These are phyloP conservation scores for Thunnus albacares DNA, from an alignment of 2,797 vertebrate species.

Conservation along the genomic window DNA sequence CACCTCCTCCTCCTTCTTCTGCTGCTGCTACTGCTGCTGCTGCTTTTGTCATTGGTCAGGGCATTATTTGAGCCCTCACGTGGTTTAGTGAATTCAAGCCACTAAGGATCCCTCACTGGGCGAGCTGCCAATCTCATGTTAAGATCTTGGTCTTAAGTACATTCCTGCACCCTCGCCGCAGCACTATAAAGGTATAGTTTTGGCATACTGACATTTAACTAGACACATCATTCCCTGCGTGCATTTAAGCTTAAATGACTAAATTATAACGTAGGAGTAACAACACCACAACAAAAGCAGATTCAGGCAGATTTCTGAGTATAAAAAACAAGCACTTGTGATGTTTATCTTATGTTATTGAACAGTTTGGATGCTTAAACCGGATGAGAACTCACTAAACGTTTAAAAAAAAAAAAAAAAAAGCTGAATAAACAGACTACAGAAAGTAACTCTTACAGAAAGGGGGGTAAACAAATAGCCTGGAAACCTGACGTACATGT, in stretches of 20 bases:
- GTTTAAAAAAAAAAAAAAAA: neutral
- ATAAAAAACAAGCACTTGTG: neutral
- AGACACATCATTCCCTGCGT: neutral
- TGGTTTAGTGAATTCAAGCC: constrained; percentile 69
- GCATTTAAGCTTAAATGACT: neutral
- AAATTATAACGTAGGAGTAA: neutral
- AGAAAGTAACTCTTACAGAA: neutral
- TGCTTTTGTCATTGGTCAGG: constrained; percentile 64
- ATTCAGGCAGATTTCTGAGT: neutral
- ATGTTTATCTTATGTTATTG: neutral
- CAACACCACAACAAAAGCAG: neutral
- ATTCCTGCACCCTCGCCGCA: constrained; percentile 70
- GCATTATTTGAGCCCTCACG: constrained; percentile 67
- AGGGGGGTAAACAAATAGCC: constrained; percentile 7
- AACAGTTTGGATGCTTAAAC: constrained; percentile 4
- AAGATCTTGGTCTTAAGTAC: constrained; percentile 73
- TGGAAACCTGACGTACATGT: constrained; percentile 46
- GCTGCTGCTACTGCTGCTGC: constrained; percentile 14
- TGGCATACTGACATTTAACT: constrained; percentile 19
- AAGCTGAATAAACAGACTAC: neutral
- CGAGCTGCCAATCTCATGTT: constrained; percentile 69
- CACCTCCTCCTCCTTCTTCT: constrained; percentile 11
- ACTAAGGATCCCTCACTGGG: constrained; percentile 69
- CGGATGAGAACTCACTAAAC: neutral
- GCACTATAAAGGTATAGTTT: constrained; percentile 34